Evolutionary conservation across 2,888 invertebrate species (phyloP).

Genomic region (Dolomedes plantarius): DNA sequence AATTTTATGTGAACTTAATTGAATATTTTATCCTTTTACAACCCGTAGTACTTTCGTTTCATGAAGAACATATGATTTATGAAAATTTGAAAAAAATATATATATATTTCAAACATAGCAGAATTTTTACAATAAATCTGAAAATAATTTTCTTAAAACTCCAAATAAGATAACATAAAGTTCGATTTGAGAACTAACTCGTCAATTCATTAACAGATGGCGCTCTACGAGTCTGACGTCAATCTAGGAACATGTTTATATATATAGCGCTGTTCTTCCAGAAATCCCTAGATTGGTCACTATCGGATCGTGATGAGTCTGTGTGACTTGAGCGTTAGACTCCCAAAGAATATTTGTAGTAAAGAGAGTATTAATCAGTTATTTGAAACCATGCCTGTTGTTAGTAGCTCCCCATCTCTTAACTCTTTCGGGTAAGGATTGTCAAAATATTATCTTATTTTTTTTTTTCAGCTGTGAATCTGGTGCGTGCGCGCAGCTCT

Average conservation of each 20-base stretch:
- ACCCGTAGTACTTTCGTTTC: too few relatives aligned
- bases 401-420: slow-evolving; percentile 58
- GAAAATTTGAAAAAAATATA: too few relatives aligned
- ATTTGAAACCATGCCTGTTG: slow-evolving; percentile 64
- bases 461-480: background rate
- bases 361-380: slow-evolving; percentile 66
- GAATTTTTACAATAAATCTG: too few relatives aligned
- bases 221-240: slow-evolving; percentile 41
- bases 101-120: too few relatives aligned
- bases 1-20: too few relatives aligned
- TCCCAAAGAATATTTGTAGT: slow-evolving; percentile 35
- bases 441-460: background rate
- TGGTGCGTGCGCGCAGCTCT: slow-evolving; percentile 30
- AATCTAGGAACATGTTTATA: slow-evolving; percentile 37
- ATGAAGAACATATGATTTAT: too few relatives aligned
- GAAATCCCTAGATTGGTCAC: background rate
- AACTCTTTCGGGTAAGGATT: slow-evolving; percentile 46
- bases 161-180: too few relatives aligned
- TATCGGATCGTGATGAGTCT: slow-evolving; percentile 24
- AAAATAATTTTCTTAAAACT: too few relatives aligned
- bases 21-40: too few relatives aligned
- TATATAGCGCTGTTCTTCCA: slow-evolving; percentile 17
- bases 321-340: slow-evolving; percentile 54
- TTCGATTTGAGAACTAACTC: too few relatives aligned
- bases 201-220: slow-evolving; percentile 38